Conservation (phyloP, 2,113 vertebrate genomes). For the Mustela nigripes region DNA sequence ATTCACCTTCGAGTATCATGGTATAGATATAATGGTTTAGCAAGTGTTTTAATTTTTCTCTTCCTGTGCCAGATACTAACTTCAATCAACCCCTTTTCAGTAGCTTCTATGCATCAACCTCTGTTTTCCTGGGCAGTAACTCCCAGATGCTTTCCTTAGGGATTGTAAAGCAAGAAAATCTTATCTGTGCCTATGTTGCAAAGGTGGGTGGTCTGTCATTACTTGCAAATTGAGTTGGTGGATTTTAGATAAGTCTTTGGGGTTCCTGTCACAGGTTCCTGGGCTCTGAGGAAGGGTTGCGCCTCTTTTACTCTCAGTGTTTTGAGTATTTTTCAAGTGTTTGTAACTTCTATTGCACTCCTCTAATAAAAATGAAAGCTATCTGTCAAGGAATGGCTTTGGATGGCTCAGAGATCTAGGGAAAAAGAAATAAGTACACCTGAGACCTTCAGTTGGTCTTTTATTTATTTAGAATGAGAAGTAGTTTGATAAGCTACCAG, state of each 20-base stretch:
- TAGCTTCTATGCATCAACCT: background rate
- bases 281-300: conserved; percentile 48
- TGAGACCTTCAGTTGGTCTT: conserved; percentile 84
- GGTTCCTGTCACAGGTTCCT: conserved; percentile 68
- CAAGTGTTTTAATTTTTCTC: conserved; percentile 17
- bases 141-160: conserved; percentile 48
- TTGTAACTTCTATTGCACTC: conserved; percentile 80
- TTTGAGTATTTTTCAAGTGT: conserved; percentile 82
- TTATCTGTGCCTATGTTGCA: background rate
- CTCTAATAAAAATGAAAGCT: conserved; percentile 82
- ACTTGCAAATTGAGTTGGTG: conserved; percentile 54
- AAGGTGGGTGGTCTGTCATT: background rate
- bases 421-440: conserved; percentile 78
- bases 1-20: background rate
- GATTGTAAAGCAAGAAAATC: conserved; percentile 3
- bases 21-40: background rate
- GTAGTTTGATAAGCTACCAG: conserved; percentile 82
- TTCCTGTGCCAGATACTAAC: background rate
- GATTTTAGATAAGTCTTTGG: conserved; percentile 61
- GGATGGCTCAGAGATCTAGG: conserved; percentile 79
- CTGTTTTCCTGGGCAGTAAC: background rate
- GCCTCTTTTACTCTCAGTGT: conserved; percentile 67
- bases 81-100: background rate
- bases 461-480: conserved; percentile 85
- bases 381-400: conserved; percentile 80